Percentiles rank a stretch among this genome's conserved stretches.
These are phyloP conservation scores for Chinchilla lanigera DNA, from an alignment of 2,113 vertebrate species.

Conservation along the genomic window DNA sequence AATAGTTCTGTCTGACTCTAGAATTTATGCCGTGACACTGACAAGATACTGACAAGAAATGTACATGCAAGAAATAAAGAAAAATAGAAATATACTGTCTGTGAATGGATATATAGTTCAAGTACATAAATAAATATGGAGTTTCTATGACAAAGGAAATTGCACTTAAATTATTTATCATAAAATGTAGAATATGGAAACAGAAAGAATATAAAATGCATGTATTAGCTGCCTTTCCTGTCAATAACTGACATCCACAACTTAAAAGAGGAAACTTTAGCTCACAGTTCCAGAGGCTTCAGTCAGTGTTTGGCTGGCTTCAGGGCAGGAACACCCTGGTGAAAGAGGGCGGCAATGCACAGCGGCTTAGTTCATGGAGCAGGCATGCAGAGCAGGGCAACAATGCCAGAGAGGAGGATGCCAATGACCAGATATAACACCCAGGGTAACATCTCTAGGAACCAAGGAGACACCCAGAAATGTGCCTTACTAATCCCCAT, in stretches of 20 bases:
- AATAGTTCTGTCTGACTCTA: neutral
- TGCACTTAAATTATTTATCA: neutral
- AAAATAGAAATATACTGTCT: neutral
- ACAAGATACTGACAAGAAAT: neutral
- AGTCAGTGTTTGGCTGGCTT: neutral
- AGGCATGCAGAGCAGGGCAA: neutral
- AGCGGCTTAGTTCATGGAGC: neutral
- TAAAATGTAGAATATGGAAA: constrained; percentile 17
- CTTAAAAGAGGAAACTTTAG: neutral
- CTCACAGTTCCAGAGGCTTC: neutral
- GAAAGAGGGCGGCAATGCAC: neutral
- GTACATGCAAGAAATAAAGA: neutral
- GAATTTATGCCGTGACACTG: neutral
- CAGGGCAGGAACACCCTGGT: neutral
- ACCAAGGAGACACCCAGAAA: neutral
- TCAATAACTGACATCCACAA: neutral
- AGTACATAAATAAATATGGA: neutral
- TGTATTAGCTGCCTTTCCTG: neutral
- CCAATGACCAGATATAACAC: neutral
- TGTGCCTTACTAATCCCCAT: neutral
- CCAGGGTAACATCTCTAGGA: neutral
- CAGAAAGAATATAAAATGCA: neutral
- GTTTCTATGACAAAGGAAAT: neutral
- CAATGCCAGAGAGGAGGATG: neutral
- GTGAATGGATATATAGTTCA: neutral